These are phyloP conservation scores for Drosophila tristis DNA, from an alignment of 1,140 invertebrate species.

Conservation along the genomic window DNA sequence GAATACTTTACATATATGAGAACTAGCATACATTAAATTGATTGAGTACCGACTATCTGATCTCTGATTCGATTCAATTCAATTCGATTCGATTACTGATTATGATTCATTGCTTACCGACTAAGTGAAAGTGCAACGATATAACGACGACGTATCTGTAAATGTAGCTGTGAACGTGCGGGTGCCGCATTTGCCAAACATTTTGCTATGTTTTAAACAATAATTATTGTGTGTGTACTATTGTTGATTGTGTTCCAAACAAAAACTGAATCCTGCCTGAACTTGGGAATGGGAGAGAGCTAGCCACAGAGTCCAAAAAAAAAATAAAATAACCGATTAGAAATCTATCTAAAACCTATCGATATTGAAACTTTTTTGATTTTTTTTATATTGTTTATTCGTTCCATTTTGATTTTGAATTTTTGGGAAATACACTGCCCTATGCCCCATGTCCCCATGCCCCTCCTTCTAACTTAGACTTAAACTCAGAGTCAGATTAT, in stretches of 20 bases:
- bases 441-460: conserved; percentile 12
- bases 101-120: conserved; percentile 54
- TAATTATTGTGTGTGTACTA: conserved; percentile 48
- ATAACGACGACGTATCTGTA: conserved; percentile 17
- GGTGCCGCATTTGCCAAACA: conserved; percentile 49
- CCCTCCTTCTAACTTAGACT: conserved; percentile 12
- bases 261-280: conserved; percentile 75
- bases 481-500: conserved; percentile 10
- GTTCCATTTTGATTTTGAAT: conserved; percentile 39
- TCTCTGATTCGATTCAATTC: no score
- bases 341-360: no score
- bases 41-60: conserved; percentile 21
- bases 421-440: conserved; percentile 26
- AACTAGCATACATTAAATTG: conserved; percentile 34
- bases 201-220: conserved; percentile 63
- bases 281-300: conserved; percentile 84
- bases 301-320: conserved; percentile 80
- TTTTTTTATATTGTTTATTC: conserved; percentile 18
- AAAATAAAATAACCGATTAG: conserved; percentile 40
- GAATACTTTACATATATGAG: conserved; percentile 44
- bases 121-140: conserved; percentile 75
- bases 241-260: conserved; percentile 60
- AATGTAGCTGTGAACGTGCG: conserved; percentile 8
- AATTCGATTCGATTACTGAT: conserved; percentile 33
- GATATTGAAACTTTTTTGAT: conserved; percentile 21